Evolutionary conservation across 2,797 vertebrate genomes (phyloP).

Genomic region (Enteromius mattozi): DNA sequence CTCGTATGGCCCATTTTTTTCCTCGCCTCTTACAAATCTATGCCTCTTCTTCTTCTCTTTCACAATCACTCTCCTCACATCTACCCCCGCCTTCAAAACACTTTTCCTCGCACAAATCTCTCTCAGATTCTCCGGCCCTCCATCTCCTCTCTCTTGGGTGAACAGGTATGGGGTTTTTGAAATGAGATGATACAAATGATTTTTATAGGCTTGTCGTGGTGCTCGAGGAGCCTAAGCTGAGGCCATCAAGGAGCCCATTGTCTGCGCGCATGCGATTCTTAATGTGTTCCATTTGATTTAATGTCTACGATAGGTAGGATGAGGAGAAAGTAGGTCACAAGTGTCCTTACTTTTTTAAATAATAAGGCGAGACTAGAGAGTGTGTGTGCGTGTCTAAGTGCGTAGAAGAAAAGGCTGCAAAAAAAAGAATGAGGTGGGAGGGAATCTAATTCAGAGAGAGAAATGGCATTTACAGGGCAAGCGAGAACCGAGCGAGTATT

Average conservation of each 20-base stretch:
- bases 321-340: slow-evolving; percentile 53
- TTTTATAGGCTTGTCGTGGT: slow-evolving; percentile 81
- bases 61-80: slow-evolving; percentile 14
- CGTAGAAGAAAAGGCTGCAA: slow-evolving; percentile 4
- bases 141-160: background rate
- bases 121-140: slow-evolving; percentile 1
- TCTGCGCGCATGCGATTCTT: slow-evolving; percentile 82
- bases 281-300: slow-evolving; percentile 87
- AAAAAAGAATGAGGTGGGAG: slow-evolving; percentile 27
- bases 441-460: slow-evolving; percentile 75
- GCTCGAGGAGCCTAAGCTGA: slow-evolving; percentile 75
- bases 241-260: slow-evolving; percentile 85
- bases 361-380: slow-evolving; percentile 64
- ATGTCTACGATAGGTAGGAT: slow-evolving; percentile 76
- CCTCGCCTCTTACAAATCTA: slow-evolving; percentile 48
- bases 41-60: slow-evolving; percentile 29
- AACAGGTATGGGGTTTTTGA: slow-evolving; percentile 66
- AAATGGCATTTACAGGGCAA: slow-evolving; percentile 75
- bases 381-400: slow-evolving; percentile 3
- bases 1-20: slow-evolving; percentile 43
- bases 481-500: slow-evolving; percentile 69
- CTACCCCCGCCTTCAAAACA: slow-evolving; percentile 14
- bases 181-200: slow-evolving; percentile 89
- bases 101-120: slow-evolving; percentile 12
- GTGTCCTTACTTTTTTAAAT: slow-evolving; percentile 73